Evolutionary conservation across 2,797 vertebrate genomes (phyloP), one percentile per base, ranked within the genome.

Genomic region (Crax fasciolata): DNA sequence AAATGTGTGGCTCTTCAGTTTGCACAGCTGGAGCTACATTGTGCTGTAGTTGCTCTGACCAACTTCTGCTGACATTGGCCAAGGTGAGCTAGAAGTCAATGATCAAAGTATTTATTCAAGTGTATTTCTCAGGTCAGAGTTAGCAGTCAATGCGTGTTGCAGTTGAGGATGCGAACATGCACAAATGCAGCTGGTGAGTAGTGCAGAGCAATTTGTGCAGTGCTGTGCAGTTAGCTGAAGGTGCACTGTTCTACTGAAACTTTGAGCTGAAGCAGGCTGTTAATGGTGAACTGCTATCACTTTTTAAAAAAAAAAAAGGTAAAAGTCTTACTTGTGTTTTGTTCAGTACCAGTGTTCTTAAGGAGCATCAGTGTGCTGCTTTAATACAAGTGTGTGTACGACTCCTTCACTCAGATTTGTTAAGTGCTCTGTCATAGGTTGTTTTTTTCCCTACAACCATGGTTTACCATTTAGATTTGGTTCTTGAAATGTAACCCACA

Each of bases 71-170:
- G 20, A n/a, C 1, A 1, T 21, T 52, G 44, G 46, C 38, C 10
- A 44, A 59, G 30, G 32, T 51, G 24, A 57, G 15, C 11, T 41
- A n/a, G n/a, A 23, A 76, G n/a, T 28, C 49, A 46, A 35, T 13
- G 25, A 1, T 55, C 32, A 28, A 10, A 55, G 43, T 19, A 11
- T 5, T 7, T 17, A 41, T 0, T 1, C 28, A 32, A 49, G 32
- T 25, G 6, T 4, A 15, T 58, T 51, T 35, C 55, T 67, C 18
- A 8, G 16, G 8, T 61, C 30, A 27, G 51, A 70, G 62, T 24
- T 12, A 38, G 70, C 25, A 21, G 46, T 51, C 16, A 8, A 43
- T 62, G 41, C 12, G 6, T 3, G 17, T 7, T 59, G 58, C 43
- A 39, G 39, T 10, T 91, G 27, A 46, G 10, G 39, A 18, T 80